phyloP scores from a whole-genome alignment of 2,888 invertebrate genomes.

The Artemia sinica region DNA sequence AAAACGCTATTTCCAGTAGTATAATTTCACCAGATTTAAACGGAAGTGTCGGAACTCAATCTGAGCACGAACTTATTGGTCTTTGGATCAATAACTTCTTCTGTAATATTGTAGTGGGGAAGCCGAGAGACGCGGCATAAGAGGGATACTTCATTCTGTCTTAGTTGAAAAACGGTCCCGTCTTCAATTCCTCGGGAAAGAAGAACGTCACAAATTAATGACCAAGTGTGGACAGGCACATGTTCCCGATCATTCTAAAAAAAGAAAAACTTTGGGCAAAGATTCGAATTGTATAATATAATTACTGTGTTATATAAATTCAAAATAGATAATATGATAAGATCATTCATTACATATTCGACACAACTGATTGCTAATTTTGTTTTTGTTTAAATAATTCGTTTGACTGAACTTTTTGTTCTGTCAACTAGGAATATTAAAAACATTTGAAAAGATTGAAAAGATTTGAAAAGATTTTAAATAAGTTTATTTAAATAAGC shows the following conservation, averaged over 20 bases:
- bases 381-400: too few relatives aligned
- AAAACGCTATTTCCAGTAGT: background rate
- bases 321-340: too few relatives aligned
- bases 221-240: constrained; percentile 79
- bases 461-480: too few relatives aligned
- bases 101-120: constrained; percentile 84
- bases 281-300: too few relatives aligned
- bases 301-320: too few relatives aligned
- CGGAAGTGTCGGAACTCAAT: constrained; percentile 89
- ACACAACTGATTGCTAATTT: too few relatives aligned
- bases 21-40: constrained; percentile 43
- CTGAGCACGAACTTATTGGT: constrained; percentile 84
- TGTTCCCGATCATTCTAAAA: constrained; percentile 53
- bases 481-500: too few relatives aligned
- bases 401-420: too few relatives aligned
- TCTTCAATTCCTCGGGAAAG: constrained; percentile 68
- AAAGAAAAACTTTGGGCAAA: constrained; percentile 16
- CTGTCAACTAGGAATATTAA: too few relatives aligned
- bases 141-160: constrained; percentile 80
- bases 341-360: too few relatives aligned
- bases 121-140: constrained; percentile 65
- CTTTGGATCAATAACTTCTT: constrained; percentile 89
- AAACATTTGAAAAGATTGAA: too few relatives aligned
- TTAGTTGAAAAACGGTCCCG: constrained; percentile 70
- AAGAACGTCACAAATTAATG: constrained; percentile 76